Conservation (phyloP, 2,888 invertebrate genomes). For the Zygaena filipendulae region DNA sequence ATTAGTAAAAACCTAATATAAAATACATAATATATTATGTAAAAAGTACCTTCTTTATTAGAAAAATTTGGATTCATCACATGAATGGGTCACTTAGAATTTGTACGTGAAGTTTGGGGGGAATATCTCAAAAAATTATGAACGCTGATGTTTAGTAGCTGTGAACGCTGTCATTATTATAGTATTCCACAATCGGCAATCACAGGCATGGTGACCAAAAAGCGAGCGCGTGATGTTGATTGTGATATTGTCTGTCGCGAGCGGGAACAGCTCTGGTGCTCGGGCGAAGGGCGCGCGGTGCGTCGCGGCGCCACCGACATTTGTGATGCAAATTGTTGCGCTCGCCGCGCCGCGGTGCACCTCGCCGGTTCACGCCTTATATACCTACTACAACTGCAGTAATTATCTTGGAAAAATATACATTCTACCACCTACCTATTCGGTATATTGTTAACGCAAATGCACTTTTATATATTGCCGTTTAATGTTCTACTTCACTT, state of each 20-base stretch:
- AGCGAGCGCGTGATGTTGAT: slow-evolving; percentile 64
- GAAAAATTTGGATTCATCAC: no score
- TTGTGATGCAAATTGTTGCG: slow-evolving; percentile 44
- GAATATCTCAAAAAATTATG: no score
- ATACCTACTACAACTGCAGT: slow-evolving; percentile 39
- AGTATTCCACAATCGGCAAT: slow-evolving; percentile 58
- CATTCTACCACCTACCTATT: no score
- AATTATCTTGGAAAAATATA: slow-evolving; percentile 64
- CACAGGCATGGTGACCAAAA: slow-evolving; percentile 56
- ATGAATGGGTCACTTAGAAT: no score
- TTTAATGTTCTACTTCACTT: slow-evolving; percentile 13
- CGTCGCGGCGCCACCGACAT: slow-evolving; percentile 44
- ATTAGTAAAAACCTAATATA: no score
- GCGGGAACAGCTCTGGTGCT: slow-evolving; percentile 31
- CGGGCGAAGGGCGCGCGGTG: slow-evolving; percentile 31
- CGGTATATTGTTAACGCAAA: background rate
- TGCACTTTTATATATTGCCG: background rate
- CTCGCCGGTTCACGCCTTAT: slow-evolving; percentile 45
- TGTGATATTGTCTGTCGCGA: slow-evolving; percentile 60
- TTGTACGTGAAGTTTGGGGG: no score
- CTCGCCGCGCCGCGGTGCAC: slow-evolving; percentile 26
- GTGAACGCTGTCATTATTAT: no score
- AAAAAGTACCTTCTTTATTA: no score
- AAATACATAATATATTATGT: no score
- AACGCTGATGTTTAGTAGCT: no score